Evolutionary conservation across 53 echinoderm and acorn worm species (phyloP).

Genomic region (Mesocentrotus franciscanus): DNA sequence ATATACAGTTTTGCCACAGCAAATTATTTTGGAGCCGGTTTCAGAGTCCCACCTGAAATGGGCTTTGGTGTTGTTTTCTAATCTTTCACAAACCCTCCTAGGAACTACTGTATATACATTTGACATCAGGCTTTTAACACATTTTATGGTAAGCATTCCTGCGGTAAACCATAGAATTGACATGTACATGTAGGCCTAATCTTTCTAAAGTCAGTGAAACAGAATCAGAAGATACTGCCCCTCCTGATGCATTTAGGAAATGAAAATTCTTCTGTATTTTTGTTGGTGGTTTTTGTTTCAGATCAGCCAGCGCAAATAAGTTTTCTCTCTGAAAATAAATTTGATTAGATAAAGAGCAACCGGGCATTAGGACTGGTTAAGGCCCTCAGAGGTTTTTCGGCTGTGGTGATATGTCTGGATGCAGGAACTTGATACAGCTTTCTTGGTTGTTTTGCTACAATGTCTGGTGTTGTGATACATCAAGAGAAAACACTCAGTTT

Average conservation of each 20-base stretch:
- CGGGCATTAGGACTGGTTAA: constrained; percentile 8
- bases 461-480: neutral
- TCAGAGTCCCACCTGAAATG: too few species aligned
- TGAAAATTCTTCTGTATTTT: neutral
- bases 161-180: neutral
- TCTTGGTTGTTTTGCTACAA: neutral
- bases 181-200: neutral
- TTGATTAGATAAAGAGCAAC: constrained; percentile 24
- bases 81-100: neutral
- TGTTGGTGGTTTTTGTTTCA: neutral
- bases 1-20: too few species aligned
- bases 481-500: neutral
- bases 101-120: neutral
- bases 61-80: neutral
- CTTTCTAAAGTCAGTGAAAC: neutral
- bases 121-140: neutral
- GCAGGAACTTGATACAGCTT: neutral
- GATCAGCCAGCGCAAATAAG: neutral
- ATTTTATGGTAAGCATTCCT: neutral
- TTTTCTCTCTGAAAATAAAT: neutral
- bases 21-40: too few species aligned
- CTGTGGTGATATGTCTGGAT: neutral
- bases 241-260: neutral
- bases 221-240: neutral
- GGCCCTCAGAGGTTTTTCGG: neutral